Evolutionary conservation across 2,113 vertebrate genomes (phyloP).

Genomic region (Neogobius melanostomus): DNA sequence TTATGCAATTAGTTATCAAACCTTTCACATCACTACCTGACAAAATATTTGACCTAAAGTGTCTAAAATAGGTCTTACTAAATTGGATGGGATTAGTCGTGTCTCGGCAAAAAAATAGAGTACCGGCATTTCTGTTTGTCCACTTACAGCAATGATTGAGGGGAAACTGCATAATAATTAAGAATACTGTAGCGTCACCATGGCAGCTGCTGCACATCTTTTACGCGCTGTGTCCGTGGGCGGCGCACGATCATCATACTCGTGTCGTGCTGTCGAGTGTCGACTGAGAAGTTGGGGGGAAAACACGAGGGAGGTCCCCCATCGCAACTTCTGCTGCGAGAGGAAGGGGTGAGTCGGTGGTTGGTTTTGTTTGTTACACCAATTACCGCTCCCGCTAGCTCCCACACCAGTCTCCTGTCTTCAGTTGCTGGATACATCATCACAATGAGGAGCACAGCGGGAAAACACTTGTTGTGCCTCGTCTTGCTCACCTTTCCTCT

Average conservation of each 20-base stretch:
- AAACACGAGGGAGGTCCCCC: neutral
- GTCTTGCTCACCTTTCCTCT: slow-evolving; percentile 53
- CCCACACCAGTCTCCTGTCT: neutral
- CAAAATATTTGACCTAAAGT: no score
- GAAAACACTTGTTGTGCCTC: slow-evolving; percentile 62
- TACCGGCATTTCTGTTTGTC: no score
- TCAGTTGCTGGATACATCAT: slow-evolving; percentile 19
- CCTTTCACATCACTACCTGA: no score
- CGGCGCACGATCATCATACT: slow-evolving; percentile 3
- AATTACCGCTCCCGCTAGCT: neutral
- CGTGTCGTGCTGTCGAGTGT: neutral
- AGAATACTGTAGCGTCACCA: slow-evolving; percentile 11
- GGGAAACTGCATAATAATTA: neutral
- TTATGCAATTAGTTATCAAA: no score
- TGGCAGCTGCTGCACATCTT: slow-evolving; percentile 23
- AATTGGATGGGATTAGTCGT: no score
- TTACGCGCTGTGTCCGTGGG: slow-evolving; percentile 19
- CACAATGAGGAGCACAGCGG: slow-evolving; percentile 40
- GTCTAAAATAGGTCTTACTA: no score
- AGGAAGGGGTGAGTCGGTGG: neutral
- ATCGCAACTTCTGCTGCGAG: neutral
- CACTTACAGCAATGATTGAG: no score
- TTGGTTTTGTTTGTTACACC: neutral
- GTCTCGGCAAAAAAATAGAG: no score
- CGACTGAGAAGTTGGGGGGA: neutral